Evolutionary conservation across 2,113 vertebrate species (phyloP).

Genomic region (Lasiurus cinereus): DNA sequence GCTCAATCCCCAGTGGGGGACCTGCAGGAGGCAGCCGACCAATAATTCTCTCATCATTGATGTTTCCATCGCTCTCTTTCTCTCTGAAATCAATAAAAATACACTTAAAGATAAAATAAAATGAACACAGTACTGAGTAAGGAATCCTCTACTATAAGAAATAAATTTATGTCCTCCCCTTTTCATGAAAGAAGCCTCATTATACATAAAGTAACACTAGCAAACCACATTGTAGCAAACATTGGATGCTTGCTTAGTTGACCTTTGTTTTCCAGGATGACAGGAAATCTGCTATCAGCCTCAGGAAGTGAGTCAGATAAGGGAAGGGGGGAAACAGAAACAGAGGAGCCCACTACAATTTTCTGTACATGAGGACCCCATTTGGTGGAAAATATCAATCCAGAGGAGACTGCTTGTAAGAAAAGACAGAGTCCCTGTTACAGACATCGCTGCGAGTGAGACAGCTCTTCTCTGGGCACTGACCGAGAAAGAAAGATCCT

Average conservation of each 20-base stretch:
- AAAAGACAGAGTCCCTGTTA: not conserved
- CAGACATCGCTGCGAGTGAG: not conserved
- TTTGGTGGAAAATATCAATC: constrained; percentile 26
- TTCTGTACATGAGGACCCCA: not conserved
- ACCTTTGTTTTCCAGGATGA: constrained; percentile 76
- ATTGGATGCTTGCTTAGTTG: constrained; percentile 44
- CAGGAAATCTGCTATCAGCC: constrained; percentile 59
- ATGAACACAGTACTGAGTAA: not conserved
- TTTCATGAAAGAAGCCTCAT: not conserved
- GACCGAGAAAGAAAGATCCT: constrained; percentile 8
- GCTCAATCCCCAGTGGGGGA: too few species aligned
- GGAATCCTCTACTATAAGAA: constrained; percentile 47
- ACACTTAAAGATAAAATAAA: not conserved
- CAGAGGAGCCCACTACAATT: constrained; percentile 2
- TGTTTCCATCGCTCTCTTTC: too few species aligned
- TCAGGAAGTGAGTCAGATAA: constrained; percentile 64
- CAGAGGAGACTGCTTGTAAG: not conserved
- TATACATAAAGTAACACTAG: constrained; percentile 61
- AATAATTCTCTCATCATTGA: too few species aligned
- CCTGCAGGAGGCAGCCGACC: too few species aligned
- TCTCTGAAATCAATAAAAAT: too few species aligned
- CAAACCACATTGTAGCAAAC: constrained; percentile 48
- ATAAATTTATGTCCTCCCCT: constrained; percentile 10
- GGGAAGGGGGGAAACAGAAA: not conserved
- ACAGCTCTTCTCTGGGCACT: not conserved